Evolutionary conservation across 1,140 invertebrate genomes (phyloP).

Genomic region (Zophobas atratus): DNA sequence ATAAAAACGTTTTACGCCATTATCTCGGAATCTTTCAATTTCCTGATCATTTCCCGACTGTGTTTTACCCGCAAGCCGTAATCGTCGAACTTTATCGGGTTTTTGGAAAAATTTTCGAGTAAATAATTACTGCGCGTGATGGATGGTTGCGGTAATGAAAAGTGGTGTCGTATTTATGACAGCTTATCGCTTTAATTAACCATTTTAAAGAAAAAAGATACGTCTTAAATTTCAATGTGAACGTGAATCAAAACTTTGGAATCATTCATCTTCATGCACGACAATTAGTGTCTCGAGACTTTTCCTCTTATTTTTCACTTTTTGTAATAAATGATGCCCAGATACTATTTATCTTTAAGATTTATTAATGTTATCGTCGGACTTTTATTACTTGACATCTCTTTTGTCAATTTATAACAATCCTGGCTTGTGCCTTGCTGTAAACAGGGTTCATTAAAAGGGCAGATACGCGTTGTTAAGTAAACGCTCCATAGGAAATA

Average conservation of each 20-base stretch:
- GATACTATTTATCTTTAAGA: slow-evolving; percentile 59
- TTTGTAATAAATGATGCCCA: slow-evolving; percentile 58
- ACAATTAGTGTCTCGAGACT: slow-evolving; percentile 61
- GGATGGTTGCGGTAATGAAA: background rate
- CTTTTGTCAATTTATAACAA: slow-evolving; percentile 58
- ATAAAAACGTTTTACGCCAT: background rate
- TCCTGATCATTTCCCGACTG: slow-evolving; percentile 33
- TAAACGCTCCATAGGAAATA: slow-evolving; percentile 47
- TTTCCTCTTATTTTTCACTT: slow-evolving; percentile 62
- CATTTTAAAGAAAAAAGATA: slow-evolving; percentile 17
- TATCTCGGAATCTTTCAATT: slow-evolving; percentile 30
- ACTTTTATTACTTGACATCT: slow-evolving; percentile 56
- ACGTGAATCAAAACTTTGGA: slow-evolving; percentile 37
- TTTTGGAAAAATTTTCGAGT: background rate
- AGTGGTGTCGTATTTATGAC: slow-evolving; percentile 33
- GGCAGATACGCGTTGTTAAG: slow-evolving; percentile 47
- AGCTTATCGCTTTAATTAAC: slow-evolving; percentile 42
- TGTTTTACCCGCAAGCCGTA: background rate
- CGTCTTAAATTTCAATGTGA: slow-evolving; percentile 39
- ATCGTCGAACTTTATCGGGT: background rate
- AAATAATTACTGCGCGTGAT: slow-evolving; percentile 1
- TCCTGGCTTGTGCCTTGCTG: slow-evolving; percentile 44
- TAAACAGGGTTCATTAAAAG: slow-evolving; percentile 47
- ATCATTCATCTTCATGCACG: slow-evolving; percentile 60
- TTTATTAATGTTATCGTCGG: slow-evolving; percentile 58